Base-by-base conservation (phyloP, 2,113 vertebrate genomes). In the Semnopithecus entellus region DNA sequence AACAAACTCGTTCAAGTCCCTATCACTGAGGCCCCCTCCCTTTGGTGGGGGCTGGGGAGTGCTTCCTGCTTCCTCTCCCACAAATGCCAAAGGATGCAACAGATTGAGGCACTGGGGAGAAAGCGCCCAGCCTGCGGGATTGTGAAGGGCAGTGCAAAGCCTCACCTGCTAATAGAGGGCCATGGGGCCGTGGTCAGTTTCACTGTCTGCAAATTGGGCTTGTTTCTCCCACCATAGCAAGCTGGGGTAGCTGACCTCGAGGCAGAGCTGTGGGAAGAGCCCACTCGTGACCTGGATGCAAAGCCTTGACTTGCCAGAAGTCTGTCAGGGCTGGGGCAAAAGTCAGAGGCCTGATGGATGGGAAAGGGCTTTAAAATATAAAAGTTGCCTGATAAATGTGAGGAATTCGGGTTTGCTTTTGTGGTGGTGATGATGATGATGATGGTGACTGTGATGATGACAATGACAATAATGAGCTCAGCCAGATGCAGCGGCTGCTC, bases 171-270 rank as follows among this genome's bases (percentile, higher is more conserved):
- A 11, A 30, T 50, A 5, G n/a, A 0, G 32, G 4, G 12, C 25
- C 12, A 4, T 1, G 0, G 48, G 48, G 59, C 38, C 68, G 11
- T 4, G 17, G 50, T 30, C 6, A 0, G 48, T 8, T n/a, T n/a
- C 61, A 14, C 72, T 43, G 1, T 22, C 11, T 40, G 68, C 14
- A 8, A 1, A 1, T 25, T 0, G 22, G 5, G 20, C 13, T 45
- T 32, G 6, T 59, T 48, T 43, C 2, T 9, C 35, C 18, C 16
- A 35, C 70, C 27, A 4, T 25, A 3, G 50, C 64, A 57, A 13
- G 48, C 22, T 0, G 0, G 20, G n/a, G 20, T 2, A 0, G n/a
- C 35, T 3, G 66, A 22, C 2, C 14, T 38, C 0, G 32, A 73
- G 70, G 72, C 70, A 64, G 59, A 17, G 40, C 59, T 32, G 2